Base-by-base conservation (phyloP, 2,888 invertebrate species). In the Melinopterus prodromus region DNA sequence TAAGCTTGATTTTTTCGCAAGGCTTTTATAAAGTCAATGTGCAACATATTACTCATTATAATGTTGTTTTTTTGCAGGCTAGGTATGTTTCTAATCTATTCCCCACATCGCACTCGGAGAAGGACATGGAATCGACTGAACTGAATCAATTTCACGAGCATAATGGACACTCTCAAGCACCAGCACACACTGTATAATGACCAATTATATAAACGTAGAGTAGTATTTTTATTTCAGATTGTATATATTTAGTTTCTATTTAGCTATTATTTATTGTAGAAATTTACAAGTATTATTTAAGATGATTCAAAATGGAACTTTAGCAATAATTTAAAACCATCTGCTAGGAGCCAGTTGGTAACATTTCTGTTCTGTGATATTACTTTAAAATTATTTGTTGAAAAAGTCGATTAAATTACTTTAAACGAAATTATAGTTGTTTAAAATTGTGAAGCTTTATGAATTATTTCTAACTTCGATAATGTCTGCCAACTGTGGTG, bases 141-240 rank as follows among this genome's bases (percentile, higher is more conserved):
- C 15, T 81, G 53, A 79, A 78, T 76, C 77, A 81, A 35, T 70
- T 81, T 37, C 79, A 81, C 70, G 81, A 79, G 16, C 77, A 72
- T 69, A 74, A 74, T 26, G 74, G 74, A 36, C 74, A 74, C 36
- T 35, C 74, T 36, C 74, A 74, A 26, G 75, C 79, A 37, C 79
- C 75, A 72, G 74, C 78, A 12, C 78, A 79, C 15, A 72, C 70
- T 71, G 79, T 81, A 78, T 81, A 79, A 76, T 70, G 37, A 74
- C 37, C 37, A 74, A 35, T 74, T 12, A 16, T 26, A 71, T 26
- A 71, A 4, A 9, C 26, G 71, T 26, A 71, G 53, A 53, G 7
- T 35, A 36, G 26, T 35, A 71, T 71, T 74, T n/a, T 74, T 74
- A n/a, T 76, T 76, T 53, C 26, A 36, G 36, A 53, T 76, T 53